Base-by-base conservation (phyloP, 2,797 vertebrate genomes). In the Aselliscus stoliczkanus region DNA sequence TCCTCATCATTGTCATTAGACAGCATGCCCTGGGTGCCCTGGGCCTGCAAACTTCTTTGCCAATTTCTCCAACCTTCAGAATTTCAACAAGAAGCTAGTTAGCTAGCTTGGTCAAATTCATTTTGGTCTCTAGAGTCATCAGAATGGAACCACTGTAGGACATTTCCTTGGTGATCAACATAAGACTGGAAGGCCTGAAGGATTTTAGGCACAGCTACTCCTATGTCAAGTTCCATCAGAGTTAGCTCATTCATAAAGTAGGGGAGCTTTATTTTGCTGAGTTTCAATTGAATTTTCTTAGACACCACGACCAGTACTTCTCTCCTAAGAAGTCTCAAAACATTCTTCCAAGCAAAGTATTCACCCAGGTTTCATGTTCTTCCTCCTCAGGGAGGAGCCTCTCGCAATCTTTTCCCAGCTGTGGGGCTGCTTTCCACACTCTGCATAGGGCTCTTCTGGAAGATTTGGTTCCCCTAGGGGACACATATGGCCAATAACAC, bases 231-330 rank as follows among this genome's bases (percentile, higher is more conserved):
- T 97, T 99, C 99, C 11, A 99, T 99, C 96, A 99, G 98, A 5
- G 99, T 99, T 79, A 99, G 98, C 97, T 99, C 99, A 93, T 99
- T 99, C 99, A 99, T 99, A 98, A 99, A 99, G 98, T 99, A 99
- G 8, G 99, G 99, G 97, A 99, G 98, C 99, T 99, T 99, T 97
- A 99, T 99, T 98, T 99, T 99, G 98, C 99, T 99, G 93, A 99
- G 99, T 97, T 99, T 99, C 99, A 99, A 99, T 98, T 99, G 99
- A 97, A 99, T 99, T 98, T 99, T 99, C 98, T 99, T 99, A 77
- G 99, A 99, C 88, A 99, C 99, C 91, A 99, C 88, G 99, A 99
- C 99, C 99, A 99, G 95, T 99, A 99, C 65, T 99, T 99, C 97
- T 99, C 99, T n/a, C 98, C 98, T 96, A 99, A 98, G 98, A 99